Evolutionary conservation across 2,888 invertebrate species (phyloP).

Genomic region (Aromia moschata): DNA sequence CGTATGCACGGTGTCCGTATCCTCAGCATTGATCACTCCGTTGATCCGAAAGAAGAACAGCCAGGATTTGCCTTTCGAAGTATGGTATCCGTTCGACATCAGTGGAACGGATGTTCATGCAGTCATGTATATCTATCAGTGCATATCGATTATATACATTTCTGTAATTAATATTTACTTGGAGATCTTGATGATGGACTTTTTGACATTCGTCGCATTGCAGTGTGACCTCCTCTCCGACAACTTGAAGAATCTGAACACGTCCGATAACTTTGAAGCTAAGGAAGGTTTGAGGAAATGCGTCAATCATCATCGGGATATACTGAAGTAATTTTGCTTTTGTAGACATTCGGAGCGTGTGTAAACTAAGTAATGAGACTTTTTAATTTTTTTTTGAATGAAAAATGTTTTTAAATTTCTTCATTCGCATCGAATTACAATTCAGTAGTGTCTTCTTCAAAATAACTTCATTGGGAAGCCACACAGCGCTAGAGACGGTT

Average conservation of each 20-base stretch:
- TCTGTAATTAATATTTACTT: constrained; percentile 31
- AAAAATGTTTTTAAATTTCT: too few species aligned
- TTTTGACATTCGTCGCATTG: constrained; percentile 35
- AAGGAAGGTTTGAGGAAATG: constrained; percentile 17
- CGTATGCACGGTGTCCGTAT: constrained; percentile 24
- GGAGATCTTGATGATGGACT: constrained; percentile 33
- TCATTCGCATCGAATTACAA: too few species aligned
- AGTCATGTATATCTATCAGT: constrained; percentile 38
- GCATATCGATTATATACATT: constrained; percentile 25
- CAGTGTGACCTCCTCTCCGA: constrained; percentile 39
- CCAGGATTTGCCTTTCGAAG: constrained; percentile 20
- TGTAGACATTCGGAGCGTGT: neutral
- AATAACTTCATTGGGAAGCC: too few species aligned
- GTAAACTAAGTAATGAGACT: too few species aligned
- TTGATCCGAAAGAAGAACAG: constrained; percentile 26
- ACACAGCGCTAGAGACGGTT: too few species aligned
- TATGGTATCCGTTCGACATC: constrained; percentile 42
- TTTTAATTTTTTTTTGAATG: too few species aligned
- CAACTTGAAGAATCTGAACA: constrained; percentile 24
- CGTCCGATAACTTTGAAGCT: neutral
- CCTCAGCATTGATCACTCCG: constrained; percentile 30
- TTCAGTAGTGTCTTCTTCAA: too few species aligned
- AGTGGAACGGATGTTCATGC: constrained; percentile 22
- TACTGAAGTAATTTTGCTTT: constrained; percentile 28
- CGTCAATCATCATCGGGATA: constrained; percentile 34